Percentiles rank a stretch among this genome's conserved stretches.
Evolutionary conservation across 2,888 invertebrate species (phyloP).

Genomic region (Drosophila meridionalis): DNA sequence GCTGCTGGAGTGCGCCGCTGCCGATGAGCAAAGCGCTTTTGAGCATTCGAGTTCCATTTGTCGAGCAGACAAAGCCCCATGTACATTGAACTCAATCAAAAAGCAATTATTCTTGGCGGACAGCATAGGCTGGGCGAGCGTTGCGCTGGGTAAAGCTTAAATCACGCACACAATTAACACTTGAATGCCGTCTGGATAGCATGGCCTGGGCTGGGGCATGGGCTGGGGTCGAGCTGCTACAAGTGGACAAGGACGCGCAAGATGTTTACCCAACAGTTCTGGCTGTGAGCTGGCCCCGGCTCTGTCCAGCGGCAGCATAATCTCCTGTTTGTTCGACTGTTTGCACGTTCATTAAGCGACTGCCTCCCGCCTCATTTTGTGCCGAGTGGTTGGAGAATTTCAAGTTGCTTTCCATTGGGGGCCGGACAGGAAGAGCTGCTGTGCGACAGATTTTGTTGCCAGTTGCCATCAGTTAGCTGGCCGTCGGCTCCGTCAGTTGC

Average conservation of each 20-base stretch:
- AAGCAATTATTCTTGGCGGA: slow-evolving; percentile 79
- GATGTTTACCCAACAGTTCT: slow-evolving; percentile 66
- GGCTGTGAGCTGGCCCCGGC: slow-evolving; percentile 19
- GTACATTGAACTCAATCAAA: slow-evolving; percentile 79
- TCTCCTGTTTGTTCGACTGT: slow-evolving; percentile 66
- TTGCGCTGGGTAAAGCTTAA: slow-evolving; percentile 56
- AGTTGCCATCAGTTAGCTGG: slow-evolving; percentile 28
- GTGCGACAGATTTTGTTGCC: slow-evolving; percentile 36
- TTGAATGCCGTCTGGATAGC: slow-evolving; percentile 46
- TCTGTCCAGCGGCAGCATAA: slow-evolving; percentile 65
- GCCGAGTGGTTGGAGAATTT: slow-evolving; percentile 36
- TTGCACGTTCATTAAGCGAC: slow-evolving; percentile 74
- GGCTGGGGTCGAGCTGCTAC: slow-evolving; percentile 13
- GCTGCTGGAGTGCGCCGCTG: slow-evolving; percentile 29
- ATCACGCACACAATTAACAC: slow-evolving; percentile 80
- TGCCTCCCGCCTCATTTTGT: slow-evolving; percentile 21
- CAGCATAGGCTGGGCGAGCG: slow-evolving; percentile 30
- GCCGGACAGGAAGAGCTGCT: slow-evolving; percentile 27
- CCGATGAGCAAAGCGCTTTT: slow-evolving; percentile 42
- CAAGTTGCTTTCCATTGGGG: slow-evolving; percentile 55
- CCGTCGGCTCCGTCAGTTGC: slow-evolving; percentile 35
- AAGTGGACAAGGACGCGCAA: slow-evolving; percentile 51
- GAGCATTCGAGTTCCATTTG: slow-evolving; percentile 50
- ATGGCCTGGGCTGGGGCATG: neutral
- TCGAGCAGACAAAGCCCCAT: slow-evolving; percentile 39